These are phyloP conservation scores for Shargacucullia verbasci DNA, from an alignment of 2,888 invertebrate species.

Conservation along the genomic window DNA sequence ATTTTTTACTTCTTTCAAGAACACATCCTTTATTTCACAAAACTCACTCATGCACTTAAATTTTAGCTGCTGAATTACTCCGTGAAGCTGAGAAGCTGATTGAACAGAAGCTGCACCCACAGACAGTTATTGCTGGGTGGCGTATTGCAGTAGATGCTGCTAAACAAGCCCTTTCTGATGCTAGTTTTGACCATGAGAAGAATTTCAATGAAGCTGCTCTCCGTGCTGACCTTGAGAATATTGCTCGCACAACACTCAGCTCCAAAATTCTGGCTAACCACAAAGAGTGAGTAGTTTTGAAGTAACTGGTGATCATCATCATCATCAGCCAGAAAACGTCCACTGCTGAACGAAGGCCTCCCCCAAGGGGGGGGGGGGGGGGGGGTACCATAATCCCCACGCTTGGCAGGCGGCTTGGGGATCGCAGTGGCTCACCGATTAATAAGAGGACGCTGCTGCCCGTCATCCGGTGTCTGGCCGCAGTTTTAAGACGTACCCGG, in stretches of 20 bases:
- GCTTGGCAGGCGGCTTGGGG: too few relatives aligned
- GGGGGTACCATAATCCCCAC: too few relatives aligned
- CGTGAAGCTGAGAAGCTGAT: conserved; percentile 98
- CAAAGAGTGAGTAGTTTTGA: conserved; percentile 91
- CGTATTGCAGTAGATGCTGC: conserved; percentile 96
- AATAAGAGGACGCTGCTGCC: too few relatives aligned
- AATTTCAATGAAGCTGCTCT: conserved; percentile 92
- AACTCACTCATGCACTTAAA: neutral
- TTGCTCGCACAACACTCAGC: conserved; percentile 98
- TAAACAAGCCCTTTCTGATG: conserved; percentile 93
- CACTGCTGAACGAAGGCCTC: too few relatives aligned
- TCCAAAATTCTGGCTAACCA: conserved; percentile 99
- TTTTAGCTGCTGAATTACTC: conserved; percentile 95
- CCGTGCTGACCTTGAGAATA: conserved; percentile 97
- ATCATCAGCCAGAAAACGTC: neutral
- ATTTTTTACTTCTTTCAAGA: too few relatives aligned
- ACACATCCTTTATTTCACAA: too few relatives aligned
- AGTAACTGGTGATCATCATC: neutral
- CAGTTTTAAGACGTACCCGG: too few relatives aligned
- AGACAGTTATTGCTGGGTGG: conserved; percentile 99
- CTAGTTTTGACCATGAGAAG: conserved; percentile 94
- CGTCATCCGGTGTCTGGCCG: too few relatives aligned
- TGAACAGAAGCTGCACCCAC: conserved; percentile 98
- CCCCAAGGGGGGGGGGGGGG: too few relatives aligned
- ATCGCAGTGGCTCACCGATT: too few relatives aligned